Conservation (phyloP, 2,888 invertebrate species). For the Chesias legatella region DNA sequence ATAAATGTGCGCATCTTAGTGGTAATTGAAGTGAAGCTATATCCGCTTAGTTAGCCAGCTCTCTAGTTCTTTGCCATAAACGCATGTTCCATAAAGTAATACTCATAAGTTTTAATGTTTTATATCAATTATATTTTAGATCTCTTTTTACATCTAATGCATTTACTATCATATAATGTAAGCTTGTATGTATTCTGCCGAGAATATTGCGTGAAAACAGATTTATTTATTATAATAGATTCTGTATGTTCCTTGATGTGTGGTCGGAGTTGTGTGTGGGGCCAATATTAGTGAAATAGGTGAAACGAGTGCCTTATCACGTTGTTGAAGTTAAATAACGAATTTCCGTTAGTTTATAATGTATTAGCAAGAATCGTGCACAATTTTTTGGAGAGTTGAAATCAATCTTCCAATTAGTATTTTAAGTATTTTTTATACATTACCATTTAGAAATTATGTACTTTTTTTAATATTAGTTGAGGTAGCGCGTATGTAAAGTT, state of each 20-base stretch:
- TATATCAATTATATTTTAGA: conserved; percentile 76
- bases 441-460: conserved; percentile 73
- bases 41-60: conserved; percentile 76
- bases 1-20: conserved; percentile 57
- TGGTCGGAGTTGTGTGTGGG: conserved; percentile 54
- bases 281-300: conserved; percentile 53
- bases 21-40: conserved; percentile 72
- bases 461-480: conserved; percentile 45
- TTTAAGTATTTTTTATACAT: conserved; percentile 73
- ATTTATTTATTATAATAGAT: conserved; percentile 31
- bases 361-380: conserved; percentile 22
- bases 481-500: conserved; percentile 45
- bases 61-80: conserved; percentile 80
- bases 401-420: conserved; percentile 68
- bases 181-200: conserved; percentile 53
- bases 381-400: conserved; percentile 46
- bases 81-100: conserved; percentile 81
- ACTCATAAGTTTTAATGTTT: conserved; percentile 77
- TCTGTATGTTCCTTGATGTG: conserved; percentile 62
- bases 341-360: conserved; percentile 26
- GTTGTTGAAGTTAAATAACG: conserved; percentile 42
- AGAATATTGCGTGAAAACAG: conserved; percentile 48
- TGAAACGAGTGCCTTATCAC: conserved; percentile 66
- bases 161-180: conserved; percentile 72
- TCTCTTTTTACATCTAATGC: conserved; percentile 77